A percentile compares a stretch with the other conserved stretches of the same genome.
These are phyloP conservation scores for Hypercompe scribonia DNA, from an alignment of 2,888 invertebrate species.

Conservation along the genomic window DNA sequence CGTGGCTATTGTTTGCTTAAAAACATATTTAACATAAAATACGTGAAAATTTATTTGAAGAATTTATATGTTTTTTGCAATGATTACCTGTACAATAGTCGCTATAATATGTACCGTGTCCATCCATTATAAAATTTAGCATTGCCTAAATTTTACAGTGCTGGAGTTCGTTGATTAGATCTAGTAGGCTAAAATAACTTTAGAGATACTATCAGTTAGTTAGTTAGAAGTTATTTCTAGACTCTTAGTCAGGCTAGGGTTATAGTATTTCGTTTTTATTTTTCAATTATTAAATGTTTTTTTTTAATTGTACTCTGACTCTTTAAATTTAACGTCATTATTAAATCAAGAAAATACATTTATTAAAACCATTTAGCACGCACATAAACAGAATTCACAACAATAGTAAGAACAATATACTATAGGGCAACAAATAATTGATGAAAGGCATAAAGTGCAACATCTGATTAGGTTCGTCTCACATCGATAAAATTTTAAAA, in stretches of 20 bases:
- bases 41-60: too few relatives aligned
- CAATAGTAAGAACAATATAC: slow-evolving; percentile 53
- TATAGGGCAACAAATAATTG: slow-evolving; percentile 65
- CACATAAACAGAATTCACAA: slow-evolving; percentile 29
- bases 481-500: slow-evolving; percentile 43
- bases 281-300: neutral
- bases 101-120: too few relatives aligned
- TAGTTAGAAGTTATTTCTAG: neutral
- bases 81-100: neutral
- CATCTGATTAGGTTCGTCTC: slow-evolving; percentile 35
- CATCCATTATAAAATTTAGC: neutral
- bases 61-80: neutral
- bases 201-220: neutral
- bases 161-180: neutral
- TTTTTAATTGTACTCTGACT: neutral
- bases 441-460: slow-evolving; percentile 46
- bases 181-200: neutral
- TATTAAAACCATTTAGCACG: slow-evolving; percentile 9
- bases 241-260: neutral
- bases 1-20: neutral
- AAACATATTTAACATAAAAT: too few relatives aligned
- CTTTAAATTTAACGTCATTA: neutral
- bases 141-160: neutral
- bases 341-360: slow-evolving; percentile 2
- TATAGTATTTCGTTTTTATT: neutral